phyloP scores from a whole-genome alignment of 2,113 vertebrate species.

The Clupea harengus region DNA sequence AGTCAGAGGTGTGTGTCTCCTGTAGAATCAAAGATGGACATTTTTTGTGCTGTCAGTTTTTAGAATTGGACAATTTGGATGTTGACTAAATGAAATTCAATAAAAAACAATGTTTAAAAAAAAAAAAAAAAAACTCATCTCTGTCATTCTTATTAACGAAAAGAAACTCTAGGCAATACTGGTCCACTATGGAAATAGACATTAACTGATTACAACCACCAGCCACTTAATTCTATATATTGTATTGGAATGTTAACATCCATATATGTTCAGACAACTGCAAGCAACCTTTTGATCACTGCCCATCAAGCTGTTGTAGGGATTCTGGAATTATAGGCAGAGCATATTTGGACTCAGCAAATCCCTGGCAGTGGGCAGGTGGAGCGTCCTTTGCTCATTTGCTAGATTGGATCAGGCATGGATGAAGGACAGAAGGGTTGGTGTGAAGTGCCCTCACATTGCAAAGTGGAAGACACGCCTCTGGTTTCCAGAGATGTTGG shows the following conservation, averaged over 20 bases:
- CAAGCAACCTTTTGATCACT: neutral
- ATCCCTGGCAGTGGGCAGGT: conserved; percentile 9
- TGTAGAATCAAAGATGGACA: conserved; percentile 58
- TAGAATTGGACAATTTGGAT: conserved; percentile 62
- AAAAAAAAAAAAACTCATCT: conserved; percentile 62
- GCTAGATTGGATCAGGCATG: conserved; percentile 14
- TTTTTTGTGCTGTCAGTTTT: conserved; percentile 71
- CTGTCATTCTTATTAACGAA: conserved; percentile 52
- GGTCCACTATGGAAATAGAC: neutral
- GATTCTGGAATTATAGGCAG: neutral
- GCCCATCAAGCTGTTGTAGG: neutral
- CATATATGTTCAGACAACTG: neutral
- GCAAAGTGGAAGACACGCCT: neutral
- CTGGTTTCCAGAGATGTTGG: neutral
- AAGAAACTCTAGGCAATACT: neutral
- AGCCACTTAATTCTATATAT: neutral
- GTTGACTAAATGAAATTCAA: conserved; percentile 59
- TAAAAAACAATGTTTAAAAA: conserved; percentile 51
- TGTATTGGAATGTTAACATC: neutral
- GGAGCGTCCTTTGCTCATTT: neutral
- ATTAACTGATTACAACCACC: neutral
- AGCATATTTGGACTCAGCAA: neutral
- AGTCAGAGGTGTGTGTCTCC: conserved; percentile 56
- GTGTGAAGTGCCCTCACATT: conserved; percentile 16
- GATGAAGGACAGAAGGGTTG: neutral